Conservation (phyloP, 2,797 vertebrate genomes). For the Artibeus jamaicensis region DNA sequence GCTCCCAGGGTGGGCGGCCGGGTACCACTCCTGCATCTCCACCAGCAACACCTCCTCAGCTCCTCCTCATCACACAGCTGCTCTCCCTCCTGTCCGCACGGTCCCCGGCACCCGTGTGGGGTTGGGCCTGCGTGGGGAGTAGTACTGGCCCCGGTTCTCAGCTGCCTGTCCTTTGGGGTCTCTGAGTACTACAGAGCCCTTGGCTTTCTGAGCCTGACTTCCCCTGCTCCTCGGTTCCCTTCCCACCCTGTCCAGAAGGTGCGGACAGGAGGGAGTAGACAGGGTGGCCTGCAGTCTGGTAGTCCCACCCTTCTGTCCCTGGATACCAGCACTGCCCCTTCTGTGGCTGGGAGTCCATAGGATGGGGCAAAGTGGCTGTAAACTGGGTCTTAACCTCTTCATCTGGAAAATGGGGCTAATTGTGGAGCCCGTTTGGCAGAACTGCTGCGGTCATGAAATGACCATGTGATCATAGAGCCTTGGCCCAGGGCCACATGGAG, state of each 20-base stretch:
- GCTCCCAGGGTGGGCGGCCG: background rate
- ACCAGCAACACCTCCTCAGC: background rate
- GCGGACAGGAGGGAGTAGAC: background rate
- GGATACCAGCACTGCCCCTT: background rate
- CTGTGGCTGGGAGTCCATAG: background rate
- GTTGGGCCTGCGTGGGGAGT: background rate
- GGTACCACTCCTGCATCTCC: background rate
- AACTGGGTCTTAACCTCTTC: background rate
- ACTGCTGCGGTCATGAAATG: background rate
- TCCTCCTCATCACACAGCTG: too few species aligned
- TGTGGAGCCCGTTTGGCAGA: background rate
- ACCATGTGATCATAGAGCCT: background rate
- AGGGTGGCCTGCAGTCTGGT: background rate
- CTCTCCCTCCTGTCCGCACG: background rate
- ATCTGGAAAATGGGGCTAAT: background rate
- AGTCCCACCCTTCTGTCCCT: background rate
- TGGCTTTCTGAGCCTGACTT: background rate
- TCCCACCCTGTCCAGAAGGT: background rate
- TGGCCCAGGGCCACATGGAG: background rate
- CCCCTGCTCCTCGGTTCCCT: background rate
- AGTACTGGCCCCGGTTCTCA: background rate
- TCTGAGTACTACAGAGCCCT: background rate
- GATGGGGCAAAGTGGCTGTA: background rate
- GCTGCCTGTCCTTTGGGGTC: background rate
- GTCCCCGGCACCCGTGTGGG: background rate